These are phyloP conservation scores for Drosophila parthenogenetica DNA, from an alignment of 2,888 invertebrate genomes.

Conservation along the genomic window DNA sequence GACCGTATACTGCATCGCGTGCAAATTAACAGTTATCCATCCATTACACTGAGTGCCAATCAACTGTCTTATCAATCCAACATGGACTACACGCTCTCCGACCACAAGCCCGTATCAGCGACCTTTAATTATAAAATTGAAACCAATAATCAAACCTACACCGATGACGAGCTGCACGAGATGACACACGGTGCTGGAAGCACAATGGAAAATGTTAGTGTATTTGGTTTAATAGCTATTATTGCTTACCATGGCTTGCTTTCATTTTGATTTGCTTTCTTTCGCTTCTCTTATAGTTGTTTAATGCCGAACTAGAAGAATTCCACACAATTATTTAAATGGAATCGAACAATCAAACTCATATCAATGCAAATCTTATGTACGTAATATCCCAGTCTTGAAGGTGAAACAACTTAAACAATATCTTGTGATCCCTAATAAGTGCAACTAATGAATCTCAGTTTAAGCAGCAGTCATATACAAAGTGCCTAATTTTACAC, in stretches of 20 bases:
- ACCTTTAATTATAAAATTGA: slow-evolving; percentile 86
- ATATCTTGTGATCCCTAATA: slow-evolving; percentile 2
- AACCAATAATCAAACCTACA: slow-evolving; percentile 54
- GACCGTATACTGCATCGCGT: slow-evolving; percentile 96
- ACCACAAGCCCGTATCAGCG: slow-evolving; percentile 96
- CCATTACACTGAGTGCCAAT: slow-evolving; percentile 90
- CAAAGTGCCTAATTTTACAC: not conserved
- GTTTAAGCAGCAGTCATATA: not conserved
- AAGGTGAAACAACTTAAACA: slow-evolving; percentile 4
- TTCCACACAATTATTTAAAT: slow-evolving; percentile 46
- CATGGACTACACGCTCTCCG: slow-evolving; percentile 92
- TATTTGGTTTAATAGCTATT: slow-evolving; percentile 58
- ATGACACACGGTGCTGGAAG: slow-evolving; percentile 75
- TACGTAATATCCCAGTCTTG: slow-evolving; percentile 1
- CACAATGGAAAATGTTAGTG: slow-evolving; percentile 71
- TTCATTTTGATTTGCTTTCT: slow-evolving; percentile 55
- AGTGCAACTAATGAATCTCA: slow-evolving; percentile 16
- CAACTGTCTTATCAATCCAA: slow-evolving; percentile 92
- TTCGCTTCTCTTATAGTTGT: slow-evolving; percentile 66
- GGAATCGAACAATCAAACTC: slow-evolving; percentile 34
- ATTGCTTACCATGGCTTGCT: slow-evolving; percentile 38
- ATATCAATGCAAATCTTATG: slow-evolving; percentile 2
- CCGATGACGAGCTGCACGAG: slow-evolving; percentile 75
- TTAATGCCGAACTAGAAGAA: slow-evolving; percentile 71
- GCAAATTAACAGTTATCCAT: slow-evolving; percentile 92